A percentile compares a stretch with the other conserved stretches of the same genome.
These are phyloP conservation scores for Ceratosolen solmsi DNA, from an alignment of 1,140 invertebrate species.

Conservation along the genomic window DNA sequence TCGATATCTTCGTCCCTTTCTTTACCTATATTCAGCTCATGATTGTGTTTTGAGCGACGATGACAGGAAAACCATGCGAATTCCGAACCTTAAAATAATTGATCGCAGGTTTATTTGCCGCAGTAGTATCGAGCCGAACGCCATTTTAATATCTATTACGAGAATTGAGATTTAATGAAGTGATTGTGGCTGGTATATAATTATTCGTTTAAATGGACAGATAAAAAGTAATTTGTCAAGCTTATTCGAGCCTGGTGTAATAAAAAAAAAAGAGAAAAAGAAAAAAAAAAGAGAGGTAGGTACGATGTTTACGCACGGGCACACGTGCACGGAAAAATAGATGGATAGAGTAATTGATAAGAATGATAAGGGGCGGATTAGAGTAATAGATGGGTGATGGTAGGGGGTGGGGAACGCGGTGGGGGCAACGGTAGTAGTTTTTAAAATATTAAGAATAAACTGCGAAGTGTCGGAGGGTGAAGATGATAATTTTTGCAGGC, in stretches of 20 bases:
- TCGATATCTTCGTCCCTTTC: neutral
- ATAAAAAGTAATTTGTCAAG: neutral
- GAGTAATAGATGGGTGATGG: no score
- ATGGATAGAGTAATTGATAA: no score
- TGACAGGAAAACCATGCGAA: neutral
- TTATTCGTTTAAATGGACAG: neutral
- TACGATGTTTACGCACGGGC: no score
- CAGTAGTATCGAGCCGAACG: no score
- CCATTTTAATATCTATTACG: no score
- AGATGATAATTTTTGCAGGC: slow-evolving; percentile 16
- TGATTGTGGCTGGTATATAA: neutral
- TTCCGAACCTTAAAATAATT: neutral
- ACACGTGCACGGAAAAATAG: no score
- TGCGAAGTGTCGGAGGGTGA: neutral
- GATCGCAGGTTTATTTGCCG: neutral
- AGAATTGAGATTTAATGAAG: neutral
- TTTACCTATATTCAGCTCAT: neutral
- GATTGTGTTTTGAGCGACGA: neutral
- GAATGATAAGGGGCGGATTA: no score
- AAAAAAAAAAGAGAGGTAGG: neutral
- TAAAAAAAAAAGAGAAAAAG: neutral
- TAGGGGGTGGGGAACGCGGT: no score
- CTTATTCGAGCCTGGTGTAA: neutral
- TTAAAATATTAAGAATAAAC: no score
- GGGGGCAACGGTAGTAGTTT: neutral